A percentile compares a stretch with the other conserved stretches of the same genome.
Evolutionary conservation across 2,113 vertebrate species (phyloP).

Genomic region (Rynchops niger): DNA sequence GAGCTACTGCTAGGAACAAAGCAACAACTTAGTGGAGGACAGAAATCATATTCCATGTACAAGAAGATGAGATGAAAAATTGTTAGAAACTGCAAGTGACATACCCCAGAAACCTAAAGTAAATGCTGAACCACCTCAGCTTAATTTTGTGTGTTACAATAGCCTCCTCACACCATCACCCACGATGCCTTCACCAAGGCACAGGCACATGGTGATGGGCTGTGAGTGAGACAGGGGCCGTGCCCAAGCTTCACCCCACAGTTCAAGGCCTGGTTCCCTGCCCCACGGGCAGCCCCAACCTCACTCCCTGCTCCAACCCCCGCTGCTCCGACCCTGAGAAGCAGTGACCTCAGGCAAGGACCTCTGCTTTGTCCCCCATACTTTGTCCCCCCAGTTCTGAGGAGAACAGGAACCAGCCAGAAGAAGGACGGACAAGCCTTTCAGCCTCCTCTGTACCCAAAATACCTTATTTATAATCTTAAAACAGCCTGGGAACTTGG

Average conservation of each 20-base stretch:
- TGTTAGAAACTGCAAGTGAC: neutral
- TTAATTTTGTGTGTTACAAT: neutral
- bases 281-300: neutral
- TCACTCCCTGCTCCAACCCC: neutral
- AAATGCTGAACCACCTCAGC: neutral
- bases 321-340: neutral
- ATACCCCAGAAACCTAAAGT: neutral
- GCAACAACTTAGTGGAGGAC: neutral
- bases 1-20: neutral
- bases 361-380: neutral
- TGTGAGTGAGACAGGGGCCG: neutral
- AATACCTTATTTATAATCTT: neutral
- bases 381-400: fast-evolving
- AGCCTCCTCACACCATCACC: neutral
- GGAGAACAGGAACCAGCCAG: neutral
- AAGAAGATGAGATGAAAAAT: neutral
- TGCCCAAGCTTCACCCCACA: neutral
- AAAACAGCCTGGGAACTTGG: neutral
- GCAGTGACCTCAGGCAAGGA: neutral
- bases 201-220: neutral
- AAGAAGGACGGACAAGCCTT: neutral
- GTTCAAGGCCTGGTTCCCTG: neutral
- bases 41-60: neutral
- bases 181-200: neutral
- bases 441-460: neutral